phyloP scores from a whole-genome alignment of 2,888 invertebrate species.

The Rotaria magnacalcarata region DNA sequence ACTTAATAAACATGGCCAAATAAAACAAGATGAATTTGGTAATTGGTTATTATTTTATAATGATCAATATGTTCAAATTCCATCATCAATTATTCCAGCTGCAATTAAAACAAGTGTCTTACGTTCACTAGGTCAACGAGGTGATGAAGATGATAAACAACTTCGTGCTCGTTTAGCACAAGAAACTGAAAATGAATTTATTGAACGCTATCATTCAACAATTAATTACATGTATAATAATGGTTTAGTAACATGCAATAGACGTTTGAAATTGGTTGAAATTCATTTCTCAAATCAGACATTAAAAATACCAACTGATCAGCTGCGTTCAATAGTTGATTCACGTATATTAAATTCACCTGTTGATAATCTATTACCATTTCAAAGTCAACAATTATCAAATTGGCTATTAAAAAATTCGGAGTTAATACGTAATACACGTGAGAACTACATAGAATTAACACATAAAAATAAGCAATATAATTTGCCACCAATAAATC shows the following conservation, averaged over 20 bases:
- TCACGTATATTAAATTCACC: neutral
- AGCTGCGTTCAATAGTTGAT: conserved; percentile 13
- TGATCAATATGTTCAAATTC: conserved; percentile 28
- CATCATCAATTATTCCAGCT: neutral
- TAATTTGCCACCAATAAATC: neutral
- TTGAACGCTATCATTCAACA: conserved; percentile 9
- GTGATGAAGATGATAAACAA: neutral
- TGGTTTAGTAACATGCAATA: neutral
- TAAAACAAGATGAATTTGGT: conserved; percentile 23
- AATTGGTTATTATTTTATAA: conserved; percentile 30
- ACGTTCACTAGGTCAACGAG: neutral
- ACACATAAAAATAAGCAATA: neutral
- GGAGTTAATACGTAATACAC: neutral
- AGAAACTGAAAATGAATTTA: conserved; percentile 14
- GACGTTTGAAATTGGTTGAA: neutral
- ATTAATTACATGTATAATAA: conserved; percentile 4
- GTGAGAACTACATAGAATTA: neutral
- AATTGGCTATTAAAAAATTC: neutral
- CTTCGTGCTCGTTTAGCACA: neutral
- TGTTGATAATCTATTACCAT: neutral
- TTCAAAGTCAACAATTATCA: neutral
- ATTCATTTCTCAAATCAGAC: neutral
- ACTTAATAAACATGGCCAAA: neutral
- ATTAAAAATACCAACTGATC: neutral
- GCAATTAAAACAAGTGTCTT: neutral